Evolutionary conservation across 2,797 vertebrate species (phyloP).

Genomic region (Myoxocephalus aenaeus): DNA sequence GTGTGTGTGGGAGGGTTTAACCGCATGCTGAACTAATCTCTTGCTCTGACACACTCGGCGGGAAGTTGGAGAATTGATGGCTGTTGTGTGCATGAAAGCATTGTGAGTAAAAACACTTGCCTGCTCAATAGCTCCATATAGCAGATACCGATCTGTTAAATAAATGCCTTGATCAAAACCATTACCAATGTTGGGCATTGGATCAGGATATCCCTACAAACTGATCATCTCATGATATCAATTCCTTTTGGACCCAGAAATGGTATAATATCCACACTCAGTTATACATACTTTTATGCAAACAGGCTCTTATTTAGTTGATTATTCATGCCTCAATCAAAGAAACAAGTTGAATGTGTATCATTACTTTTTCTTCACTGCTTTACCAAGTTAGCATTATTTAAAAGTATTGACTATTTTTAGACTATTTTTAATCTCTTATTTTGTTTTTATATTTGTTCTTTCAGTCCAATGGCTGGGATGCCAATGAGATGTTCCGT

Average conservation of each 20-base stretch:
- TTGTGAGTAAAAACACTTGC: neutral
- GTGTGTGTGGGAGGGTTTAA: no score
- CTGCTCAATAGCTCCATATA: neutral
- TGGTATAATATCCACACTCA: neutral
- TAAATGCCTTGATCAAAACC: neutral
- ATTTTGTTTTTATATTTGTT: neutral
- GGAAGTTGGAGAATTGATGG: no score
- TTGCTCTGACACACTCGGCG: no score
- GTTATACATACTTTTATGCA: no score
- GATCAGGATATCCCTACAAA: neutral
- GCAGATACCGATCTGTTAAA: neutral
- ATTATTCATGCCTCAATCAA: neutral
- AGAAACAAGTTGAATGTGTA: neutral
- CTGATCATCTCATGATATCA: neutral
- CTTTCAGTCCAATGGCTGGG: constrained; percentile 93
- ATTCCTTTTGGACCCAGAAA: neutral
- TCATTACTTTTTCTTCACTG: neutral
- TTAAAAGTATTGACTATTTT: neutral
- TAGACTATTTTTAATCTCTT: neutral
- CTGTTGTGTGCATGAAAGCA: neutral
- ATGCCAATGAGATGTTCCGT: constrained; percentile 96
- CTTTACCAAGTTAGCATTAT: neutral
- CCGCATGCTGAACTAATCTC: no score
- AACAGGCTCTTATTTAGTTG: neutral
- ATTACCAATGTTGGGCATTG: neutral